A percentile compares a stretch with the other conserved stretches of the same genome.
phyloP scores from a whole-genome alignment of 2,797 vertebrate genomes.

The Semaprochilodus insignis region DNA sequence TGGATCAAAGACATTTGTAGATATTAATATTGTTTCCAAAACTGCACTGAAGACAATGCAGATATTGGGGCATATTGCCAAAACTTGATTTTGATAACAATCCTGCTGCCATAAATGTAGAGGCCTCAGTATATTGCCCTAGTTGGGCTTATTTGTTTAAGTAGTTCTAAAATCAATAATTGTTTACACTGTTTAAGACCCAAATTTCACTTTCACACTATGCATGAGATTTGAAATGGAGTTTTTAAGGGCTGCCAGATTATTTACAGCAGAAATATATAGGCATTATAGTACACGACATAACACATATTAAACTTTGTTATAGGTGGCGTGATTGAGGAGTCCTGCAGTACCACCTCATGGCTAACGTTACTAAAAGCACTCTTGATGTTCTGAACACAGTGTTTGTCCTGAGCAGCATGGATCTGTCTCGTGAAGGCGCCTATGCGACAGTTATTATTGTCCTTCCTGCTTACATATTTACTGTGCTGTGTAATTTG shows the following conservation, averaged over 20 bases:
- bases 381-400: slow-evolving; percentile 33
- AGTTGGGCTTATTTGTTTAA: too few species aligned
- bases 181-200: too few species aligned
- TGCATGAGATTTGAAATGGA: slow-evolving; percentile 22
- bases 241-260: slow-evolving; percentile 42
- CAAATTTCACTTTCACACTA: slow-evolving; percentile 2
- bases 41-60: too few species aligned
- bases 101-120: too few species aligned
- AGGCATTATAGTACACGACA: slow-evolving; percentile 42
- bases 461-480: slow-evolving; percentile 31
- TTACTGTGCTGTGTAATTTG: slow-evolving; percentile 47
- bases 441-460: slow-evolving; percentile 26
- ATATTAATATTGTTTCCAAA: too few species aligned
- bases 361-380: slow-evolving; percentile 30
- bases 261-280: slow-evolving; percentile 32
- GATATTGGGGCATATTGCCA: too few species aligned
- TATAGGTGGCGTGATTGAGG: background rate
- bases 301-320: background rate
- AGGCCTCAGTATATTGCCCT: too few species aligned
- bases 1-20: too few species aligned
- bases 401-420: slow-evolving; percentile 36
- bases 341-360: background rate
- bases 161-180: too few species aligned
- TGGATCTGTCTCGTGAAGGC: slow-evolving; percentile 35
- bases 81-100: too few species aligned